Conservation (phyloP, 2,797 vertebrate genomes). For the Hypotaenidia okinawae region DNA sequence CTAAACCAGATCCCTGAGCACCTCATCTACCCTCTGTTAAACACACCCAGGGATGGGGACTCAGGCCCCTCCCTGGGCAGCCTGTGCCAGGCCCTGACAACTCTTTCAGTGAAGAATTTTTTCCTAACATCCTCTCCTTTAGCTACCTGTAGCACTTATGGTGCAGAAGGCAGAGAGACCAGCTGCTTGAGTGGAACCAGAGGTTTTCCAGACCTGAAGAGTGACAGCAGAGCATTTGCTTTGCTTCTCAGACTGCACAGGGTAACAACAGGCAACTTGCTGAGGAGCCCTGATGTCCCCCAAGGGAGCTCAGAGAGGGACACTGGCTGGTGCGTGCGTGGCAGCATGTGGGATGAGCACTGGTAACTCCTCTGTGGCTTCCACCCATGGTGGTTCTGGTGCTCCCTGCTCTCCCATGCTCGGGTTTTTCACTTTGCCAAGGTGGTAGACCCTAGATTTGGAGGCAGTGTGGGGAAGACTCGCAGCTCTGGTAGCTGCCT, state of each 20-base stretch:
- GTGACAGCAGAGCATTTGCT: neutral
- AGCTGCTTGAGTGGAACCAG: neutral
- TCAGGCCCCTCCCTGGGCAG: too few relatives aligned
- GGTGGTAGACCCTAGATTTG: neutral
- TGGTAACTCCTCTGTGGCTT: neutral
- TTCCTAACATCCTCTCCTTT: too few relatives aligned
- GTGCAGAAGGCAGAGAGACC: neutral
- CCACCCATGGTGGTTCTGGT: accelerated
- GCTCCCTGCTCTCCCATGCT: accelerated
- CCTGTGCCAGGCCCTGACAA: too few relatives aligned
- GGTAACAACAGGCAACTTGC: neutral
- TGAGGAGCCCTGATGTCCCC: neutral
- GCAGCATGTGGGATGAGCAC: neutral
- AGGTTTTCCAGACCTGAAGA: neutral
- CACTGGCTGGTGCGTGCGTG: neutral
- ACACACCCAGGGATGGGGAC: too few relatives aligned
- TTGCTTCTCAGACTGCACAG: neutral
- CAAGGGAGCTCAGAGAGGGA: neutral
- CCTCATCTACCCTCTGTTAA: too few relatives aligned
- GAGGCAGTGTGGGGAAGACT: neutral
- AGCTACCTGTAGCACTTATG: neutral
- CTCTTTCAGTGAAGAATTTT: too few relatives aligned
- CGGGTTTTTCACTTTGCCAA: neutral
- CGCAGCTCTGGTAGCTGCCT: too few relatives aligned
- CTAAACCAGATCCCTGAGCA: too few relatives aligned